Base-by-base conservation (phyloP, 2,888 invertebrate genomes). In the Tiliacea citrago region DNA sequence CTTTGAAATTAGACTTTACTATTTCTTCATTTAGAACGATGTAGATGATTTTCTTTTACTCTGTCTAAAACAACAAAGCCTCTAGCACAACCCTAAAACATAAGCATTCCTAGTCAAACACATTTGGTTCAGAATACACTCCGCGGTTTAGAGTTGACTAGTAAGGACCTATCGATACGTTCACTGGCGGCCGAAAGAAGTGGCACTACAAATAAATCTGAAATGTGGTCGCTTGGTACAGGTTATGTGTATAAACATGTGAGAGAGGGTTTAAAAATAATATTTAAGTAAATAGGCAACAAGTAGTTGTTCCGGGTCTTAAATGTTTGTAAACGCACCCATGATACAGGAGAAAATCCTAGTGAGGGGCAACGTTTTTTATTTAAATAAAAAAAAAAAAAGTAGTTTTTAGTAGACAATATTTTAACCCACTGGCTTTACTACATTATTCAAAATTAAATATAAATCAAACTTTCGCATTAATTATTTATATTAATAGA, bases 91-190 rank as follows among this genome's bases (percentile, higher is more conserved):
- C n/a, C 18, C 39, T 24, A 47, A 49, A 47, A 42, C 13, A 21
- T 39, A 47, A 62, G 42, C n/a, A 49, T 49, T 57, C 13, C 39
- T 29, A 49, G 49, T 55, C 79, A 79, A 73, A 73, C 66, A 47
- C 51, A 62, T 67, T 73, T 39, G 60, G 61, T 72, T 24, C n/a
- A 55, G n/a, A 35, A 71, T 57, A 58, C 65, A 47, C 76, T 76
- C 21, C 35, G 66, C 55, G 55, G 78, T 24, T 16, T 58, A 57
- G 18, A n/a, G 47, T 29, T 67, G 51, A 67, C 47, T 61, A 57
- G 61, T 60, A 7, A 77, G 73, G 39, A 51, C 47, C 51, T 78
- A 63, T 79, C 61, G 29, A 58, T 79, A n/a, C 65, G 24, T 35
- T 18, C n/a, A 55, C 70, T 49, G 39, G 71, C 39, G 61, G 35